Conservation (phyloP, 2,888 invertebrate species). For the Caenorhabditis imperialis region DNA sequence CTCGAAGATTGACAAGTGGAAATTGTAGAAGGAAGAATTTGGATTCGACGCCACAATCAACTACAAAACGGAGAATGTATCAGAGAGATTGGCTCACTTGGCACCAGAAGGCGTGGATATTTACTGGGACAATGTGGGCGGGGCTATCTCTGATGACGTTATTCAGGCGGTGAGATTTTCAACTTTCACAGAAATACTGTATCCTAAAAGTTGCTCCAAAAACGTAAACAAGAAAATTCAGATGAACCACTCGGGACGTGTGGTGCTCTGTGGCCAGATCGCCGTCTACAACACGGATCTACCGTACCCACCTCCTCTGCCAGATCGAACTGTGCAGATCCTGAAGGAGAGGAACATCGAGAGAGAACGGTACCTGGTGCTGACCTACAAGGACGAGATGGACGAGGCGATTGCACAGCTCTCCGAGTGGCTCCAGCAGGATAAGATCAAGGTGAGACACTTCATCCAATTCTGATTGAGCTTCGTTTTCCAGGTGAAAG, state of each 20-base stretch:
- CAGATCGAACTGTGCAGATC: constrained; percentile 69
- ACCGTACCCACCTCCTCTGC: constrained; percentile 79
- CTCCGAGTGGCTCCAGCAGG: constrained; percentile 73
- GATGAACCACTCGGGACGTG: constrained; percentile 78
- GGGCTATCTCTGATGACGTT: constrained; percentile 78
- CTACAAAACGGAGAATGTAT: constrained; percentile 75
- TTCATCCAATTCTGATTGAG: not conserved
- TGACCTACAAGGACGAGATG: constrained; percentile 78
- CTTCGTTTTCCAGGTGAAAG: constrained; percentile 73
- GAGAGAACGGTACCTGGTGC: constrained; percentile 79
- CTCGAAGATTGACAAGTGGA: not conserved
- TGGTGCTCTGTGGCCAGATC: constrained; percentile 80
- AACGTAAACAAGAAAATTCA: constrained; percentile 52
- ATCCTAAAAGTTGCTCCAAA: too few species aligned
- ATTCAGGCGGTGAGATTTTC: constrained; percentile 64
- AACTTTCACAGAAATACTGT: not conserved
- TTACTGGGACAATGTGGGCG: constrained; percentile 80
- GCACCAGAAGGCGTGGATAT: constrained; percentile 79
- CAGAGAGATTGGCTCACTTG: constrained; percentile 66
- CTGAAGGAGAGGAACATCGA: constrained; percentile 70
- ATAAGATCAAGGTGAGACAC: constrained; percentile 74
- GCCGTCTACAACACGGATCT: constrained; percentile 79
- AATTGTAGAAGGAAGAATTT: constrained; percentile 64
- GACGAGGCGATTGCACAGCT: constrained; percentile 74
- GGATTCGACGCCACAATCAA: constrained; percentile 79